Conservation (phyloP, 1,140 invertebrate genomes). For the Lamellibrachia luymesi region DNA sequence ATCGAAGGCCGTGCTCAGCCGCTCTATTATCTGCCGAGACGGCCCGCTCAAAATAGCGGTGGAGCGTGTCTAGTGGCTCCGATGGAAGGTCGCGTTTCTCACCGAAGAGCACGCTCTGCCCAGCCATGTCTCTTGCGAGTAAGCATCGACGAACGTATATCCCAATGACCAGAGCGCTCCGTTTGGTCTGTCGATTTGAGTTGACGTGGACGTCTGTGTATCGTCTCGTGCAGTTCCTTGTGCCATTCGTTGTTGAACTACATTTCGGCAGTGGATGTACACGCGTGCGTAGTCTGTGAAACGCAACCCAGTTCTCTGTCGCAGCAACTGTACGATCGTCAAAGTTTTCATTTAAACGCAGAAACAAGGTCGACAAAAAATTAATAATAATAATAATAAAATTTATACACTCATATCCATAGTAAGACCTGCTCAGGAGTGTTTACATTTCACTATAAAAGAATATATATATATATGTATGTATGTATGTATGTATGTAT, state of each 20-base stretch:
- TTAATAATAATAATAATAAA: not conserved
- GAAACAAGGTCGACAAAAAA: not conserved
- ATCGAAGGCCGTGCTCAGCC: not conserved
- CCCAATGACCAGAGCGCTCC: too few species aligned
- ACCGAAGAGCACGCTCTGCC: not conserved
- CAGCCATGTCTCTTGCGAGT: not conserved
- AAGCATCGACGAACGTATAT: not conserved
- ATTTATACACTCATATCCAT: too few species aligned
- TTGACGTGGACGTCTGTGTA: too few species aligned
- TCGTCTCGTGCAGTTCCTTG: too few species aligned
- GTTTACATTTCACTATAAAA: too few species aligned
- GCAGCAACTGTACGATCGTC: not conserved
- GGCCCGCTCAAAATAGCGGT: slow-evolving; percentile 1
- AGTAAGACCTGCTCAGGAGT: too few species aligned
- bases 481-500: too few species aligned
- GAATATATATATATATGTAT: too few species aligned
- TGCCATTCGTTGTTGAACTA: too few species aligned
- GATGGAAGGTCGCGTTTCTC: not conserved
- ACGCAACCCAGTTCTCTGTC: not conserved
- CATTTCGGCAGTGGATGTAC: not conserved
- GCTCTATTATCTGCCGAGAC: not conserved
- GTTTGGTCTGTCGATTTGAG: not conserved
- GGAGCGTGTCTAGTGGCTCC: not conserved
- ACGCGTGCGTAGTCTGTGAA: not conserved
- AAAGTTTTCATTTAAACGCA: not conserved